phyloP scores from a whole-genome alignment of 2,888 invertebrate genomes.

The Brachyptera risi region DNA sequence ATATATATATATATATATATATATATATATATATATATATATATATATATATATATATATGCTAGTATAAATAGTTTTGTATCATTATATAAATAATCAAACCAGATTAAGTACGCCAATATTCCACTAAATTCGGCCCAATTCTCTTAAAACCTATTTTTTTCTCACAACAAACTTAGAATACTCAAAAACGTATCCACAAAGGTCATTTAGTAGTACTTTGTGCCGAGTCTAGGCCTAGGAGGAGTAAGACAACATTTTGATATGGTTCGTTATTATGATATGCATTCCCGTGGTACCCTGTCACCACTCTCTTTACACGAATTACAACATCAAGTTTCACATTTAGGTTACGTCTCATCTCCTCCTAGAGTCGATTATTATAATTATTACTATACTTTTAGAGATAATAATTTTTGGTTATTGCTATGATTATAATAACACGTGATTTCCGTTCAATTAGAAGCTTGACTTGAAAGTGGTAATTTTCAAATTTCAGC shows the following conservation, averaged over 20 bases:
- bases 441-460: not conserved
- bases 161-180: not conserved
- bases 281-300: conserved; percentile 28
- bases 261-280: conserved; percentile 31
- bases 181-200: not conserved
- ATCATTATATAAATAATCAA: conserved; percentile 22
- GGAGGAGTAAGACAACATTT: conserved; percentile 28
- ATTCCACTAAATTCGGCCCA: conserved; percentile 8
- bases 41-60: conserved; percentile 4
- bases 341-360: not conserved
- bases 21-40: too few species aligned
- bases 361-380: not conserved
- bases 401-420: conserved; percentile 11
- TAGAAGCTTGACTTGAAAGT: not conserved
- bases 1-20: too few species aligned
- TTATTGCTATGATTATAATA: conserved; percentile 21
- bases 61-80: conserved; percentile 19
- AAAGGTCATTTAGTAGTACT: conserved; percentile 27
- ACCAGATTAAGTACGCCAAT: conserved; percentile 13
- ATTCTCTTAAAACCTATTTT: not conserved
- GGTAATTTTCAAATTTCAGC: not conserved
- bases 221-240: conserved; percentile 24
- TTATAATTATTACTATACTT: not conserved
- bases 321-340: not conserved
- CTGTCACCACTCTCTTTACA: not conserved